Percentiles rank a stretch among this genome's conserved stretches.
These are phyloP conservation scores for Pogona vitticeps DNA, from an alignment of 2,113 vertebrate genomes.

Conservation along the genomic window DNA sequence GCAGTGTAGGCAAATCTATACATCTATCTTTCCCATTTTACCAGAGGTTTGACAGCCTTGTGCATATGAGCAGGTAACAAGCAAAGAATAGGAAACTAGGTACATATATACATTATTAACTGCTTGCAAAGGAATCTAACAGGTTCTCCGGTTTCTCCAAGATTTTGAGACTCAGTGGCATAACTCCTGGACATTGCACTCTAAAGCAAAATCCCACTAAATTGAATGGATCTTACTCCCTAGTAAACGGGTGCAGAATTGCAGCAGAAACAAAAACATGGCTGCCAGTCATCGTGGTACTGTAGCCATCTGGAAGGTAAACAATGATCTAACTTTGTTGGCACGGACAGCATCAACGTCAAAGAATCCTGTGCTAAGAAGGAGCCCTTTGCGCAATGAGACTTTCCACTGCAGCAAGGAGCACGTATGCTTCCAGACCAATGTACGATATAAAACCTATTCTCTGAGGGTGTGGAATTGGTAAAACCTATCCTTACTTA, in stretches of 20 bases:
- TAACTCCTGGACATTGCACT: neutral
- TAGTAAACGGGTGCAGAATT: neutral
- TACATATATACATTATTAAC: neutral
- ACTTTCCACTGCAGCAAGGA: neutral
- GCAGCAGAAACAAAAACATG: no score
- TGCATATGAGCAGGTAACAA: neutral
- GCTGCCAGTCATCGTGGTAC: neutral
- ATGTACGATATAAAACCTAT: neutral
- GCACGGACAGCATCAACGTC: neutral
- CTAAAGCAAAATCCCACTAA: no score
- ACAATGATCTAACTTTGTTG: neutral
- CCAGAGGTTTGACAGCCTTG: neutral
- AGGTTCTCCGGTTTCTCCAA: neutral
- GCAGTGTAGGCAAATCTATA: slow-evolving; percentile 6
- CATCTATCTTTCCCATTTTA: neutral
- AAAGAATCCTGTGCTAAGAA: neutral
- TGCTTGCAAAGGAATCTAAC: neutral
- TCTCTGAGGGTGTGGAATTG: no score
- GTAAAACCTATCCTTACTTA: no score
- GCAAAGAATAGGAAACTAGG: neutral
- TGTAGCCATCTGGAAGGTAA: no score
- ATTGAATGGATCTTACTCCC: neutral
- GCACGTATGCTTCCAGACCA: neutral
- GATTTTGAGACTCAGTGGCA: no score
- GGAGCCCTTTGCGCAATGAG: neutral